Evolutionary conservation across 2,797 vertebrate genomes (phyloP).

Genomic region (Alfaro cultratus): DNA sequence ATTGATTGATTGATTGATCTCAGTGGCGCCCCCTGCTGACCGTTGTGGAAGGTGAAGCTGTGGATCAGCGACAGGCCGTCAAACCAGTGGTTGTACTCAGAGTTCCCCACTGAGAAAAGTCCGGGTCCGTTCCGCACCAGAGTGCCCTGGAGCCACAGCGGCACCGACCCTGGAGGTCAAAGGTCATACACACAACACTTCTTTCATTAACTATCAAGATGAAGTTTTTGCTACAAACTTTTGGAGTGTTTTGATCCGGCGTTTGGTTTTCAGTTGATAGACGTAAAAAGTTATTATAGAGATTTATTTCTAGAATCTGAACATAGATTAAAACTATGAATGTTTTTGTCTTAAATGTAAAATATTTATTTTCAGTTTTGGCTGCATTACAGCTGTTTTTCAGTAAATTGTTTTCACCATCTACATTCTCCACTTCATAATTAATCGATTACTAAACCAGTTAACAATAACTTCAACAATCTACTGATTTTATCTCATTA

Average conservation of each 20-base stretch:
- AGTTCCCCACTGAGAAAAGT: slow-evolving; percentile 86
- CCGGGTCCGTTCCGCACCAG: slow-evolving; percentile 93
- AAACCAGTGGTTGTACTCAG: slow-evolving; percentile 93
- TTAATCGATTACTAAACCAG: too few species aligned
- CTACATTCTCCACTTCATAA: too few species aligned
- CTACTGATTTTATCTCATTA: background rate
- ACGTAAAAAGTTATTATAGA: too few species aligned
- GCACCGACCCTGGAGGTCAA: slow-evolving; percentile 76
- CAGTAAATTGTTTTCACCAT: too few species aligned
- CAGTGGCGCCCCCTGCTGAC: slow-evolving; percentile 63
- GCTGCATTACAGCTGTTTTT: too few species aligned
- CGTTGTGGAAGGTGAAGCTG: slow-evolving; percentile 89
- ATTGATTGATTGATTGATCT: too few species aligned
- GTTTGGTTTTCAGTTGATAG: too few species aligned
- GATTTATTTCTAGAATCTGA: too few species aligned
- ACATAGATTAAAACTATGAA: too few species aligned
- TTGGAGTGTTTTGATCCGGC: background rate
- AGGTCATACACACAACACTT: slow-evolving; percentile 19
- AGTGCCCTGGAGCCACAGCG: slow-evolving; percentile 88
- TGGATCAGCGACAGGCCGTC: slow-evolving; percentile 93
- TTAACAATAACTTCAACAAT: too few species aligned
- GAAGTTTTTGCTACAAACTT: background rate
- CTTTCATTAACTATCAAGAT: background rate
- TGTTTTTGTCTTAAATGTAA: too few species aligned
- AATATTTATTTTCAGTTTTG: too few species aligned